These are phyloP conservation scores for Marcusenius ussheri DNA, from an alignment of 2,113 vertebrate species.

Conservation along the genomic window DNA sequence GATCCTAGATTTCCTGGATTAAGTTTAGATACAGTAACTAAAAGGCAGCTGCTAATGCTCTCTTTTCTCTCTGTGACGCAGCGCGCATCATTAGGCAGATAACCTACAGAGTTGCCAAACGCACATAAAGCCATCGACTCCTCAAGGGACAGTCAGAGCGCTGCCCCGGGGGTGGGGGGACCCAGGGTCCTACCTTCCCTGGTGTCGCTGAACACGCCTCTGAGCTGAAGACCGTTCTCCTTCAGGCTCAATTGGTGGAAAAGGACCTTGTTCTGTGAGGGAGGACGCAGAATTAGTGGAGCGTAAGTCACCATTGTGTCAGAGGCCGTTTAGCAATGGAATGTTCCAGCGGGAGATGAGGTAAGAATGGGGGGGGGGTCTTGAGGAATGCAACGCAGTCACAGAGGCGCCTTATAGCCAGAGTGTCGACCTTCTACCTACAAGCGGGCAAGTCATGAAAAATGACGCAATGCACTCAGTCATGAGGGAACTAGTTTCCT, in stretches of 20 bases:
- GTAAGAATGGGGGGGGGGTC: conserved; percentile 8
- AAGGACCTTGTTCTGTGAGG: conserved; percentile 78
- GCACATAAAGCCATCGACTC: background rate
- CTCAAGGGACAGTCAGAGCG: background rate
- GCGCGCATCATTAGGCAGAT: background rate
- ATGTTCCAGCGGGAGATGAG: conserved; percentile 30
- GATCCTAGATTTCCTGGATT: background rate
- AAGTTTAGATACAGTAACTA: background rate
- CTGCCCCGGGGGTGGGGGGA: background rate
- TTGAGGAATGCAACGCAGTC: background rate
- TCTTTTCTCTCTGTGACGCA: background rate
- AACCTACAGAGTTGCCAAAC: background rate
- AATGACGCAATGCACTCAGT: background rate
- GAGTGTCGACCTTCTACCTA: background rate
- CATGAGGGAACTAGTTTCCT: background rate
- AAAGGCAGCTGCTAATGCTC: background rate
- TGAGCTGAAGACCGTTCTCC: conserved; percentile 80
- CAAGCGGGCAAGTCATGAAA: background rate
- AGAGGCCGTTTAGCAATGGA: conserved; percentile 22
- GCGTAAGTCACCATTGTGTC: conserved; percentile 10
- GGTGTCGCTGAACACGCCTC: conserved; percentile 66
- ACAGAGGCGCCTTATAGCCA: background rate
- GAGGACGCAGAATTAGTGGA: conserved; percentile 34
- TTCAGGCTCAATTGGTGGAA: conserved; percentile 88
- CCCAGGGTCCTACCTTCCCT: conserved; percentile 72